Percentiles rank a stretch among this genome's conserved stretches.
phyloP scores from a whole-genome alignment of 2,113 vertebrate genomes.

The Coracopsis vasa region DNA sequence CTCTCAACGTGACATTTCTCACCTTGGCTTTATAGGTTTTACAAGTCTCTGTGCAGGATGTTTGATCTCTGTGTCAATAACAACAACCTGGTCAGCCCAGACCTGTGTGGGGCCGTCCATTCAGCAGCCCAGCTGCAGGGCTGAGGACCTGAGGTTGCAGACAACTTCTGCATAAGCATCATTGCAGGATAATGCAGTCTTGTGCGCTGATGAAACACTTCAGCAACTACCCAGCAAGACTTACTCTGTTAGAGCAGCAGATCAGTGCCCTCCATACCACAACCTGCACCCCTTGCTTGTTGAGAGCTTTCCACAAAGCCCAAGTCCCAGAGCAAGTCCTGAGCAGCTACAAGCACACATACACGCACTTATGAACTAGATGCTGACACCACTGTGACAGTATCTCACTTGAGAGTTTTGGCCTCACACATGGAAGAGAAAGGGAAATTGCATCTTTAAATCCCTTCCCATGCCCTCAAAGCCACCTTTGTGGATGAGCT shows the following conservation, averaged over 20 bases:
- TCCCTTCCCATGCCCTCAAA: not conserved
- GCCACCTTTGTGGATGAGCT: not conserved
- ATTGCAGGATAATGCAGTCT: not conserved
- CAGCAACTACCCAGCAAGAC: not conserved
- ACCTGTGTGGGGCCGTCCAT: fast-evolving
- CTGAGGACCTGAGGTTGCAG: not conserved
- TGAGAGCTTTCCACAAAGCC: not conserved
- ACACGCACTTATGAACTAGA: not conserved
- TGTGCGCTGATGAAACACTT: not conserved
- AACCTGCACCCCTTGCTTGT: fast-evolving
- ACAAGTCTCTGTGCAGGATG: not conserved
- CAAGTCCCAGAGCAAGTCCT: not conserved
- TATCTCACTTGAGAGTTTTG: fast-evolving
- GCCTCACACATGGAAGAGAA: not conserved
- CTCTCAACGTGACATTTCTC: fast-evolving
- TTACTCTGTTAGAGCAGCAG: not conserved
- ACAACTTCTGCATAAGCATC: not conserved
- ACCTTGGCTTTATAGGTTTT: not conserved
- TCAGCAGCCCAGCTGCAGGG: fast-evolving
- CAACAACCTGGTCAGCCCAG: not conserved
- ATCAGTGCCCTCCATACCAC: too few relatives aligned
- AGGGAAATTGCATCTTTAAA: not conserved
- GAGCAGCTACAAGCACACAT: fast-evolving
- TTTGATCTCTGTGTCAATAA: not conserved
- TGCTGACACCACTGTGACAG: not conserved